Evolutionary conservation across 53 echinoderm and acorn worm species (phyloP), one percentile per base, ranked within the genome.

Genomic region (Paelopatides confundens): DNA sequence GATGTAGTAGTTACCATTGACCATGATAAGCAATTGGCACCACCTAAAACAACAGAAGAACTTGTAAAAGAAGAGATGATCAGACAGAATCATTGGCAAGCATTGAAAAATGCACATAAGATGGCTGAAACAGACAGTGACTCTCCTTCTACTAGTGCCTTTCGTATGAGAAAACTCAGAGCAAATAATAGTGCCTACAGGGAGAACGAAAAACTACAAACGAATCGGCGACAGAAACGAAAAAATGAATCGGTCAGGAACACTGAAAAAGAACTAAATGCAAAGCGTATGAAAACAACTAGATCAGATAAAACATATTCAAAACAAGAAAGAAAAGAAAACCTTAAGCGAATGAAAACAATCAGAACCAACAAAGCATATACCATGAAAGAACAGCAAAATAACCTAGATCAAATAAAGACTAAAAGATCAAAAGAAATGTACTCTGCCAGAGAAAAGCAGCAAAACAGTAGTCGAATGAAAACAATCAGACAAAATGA

Each of bases 41-140:
- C 18, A 70, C 38, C 71, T 24, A 70, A 70, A 70, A 39, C 71
- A 70, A 70, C 71, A 37, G n/a, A 0, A 35, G 38, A 70, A 70
- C 38, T 0, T 36, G 71, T 70, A 2, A 4, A 70, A 37, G 71
- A 18, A 36, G 71, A 70, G 32, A 38, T 70, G 71, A 70, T 17
- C 40, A 38, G 71, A 13, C n/a, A 70, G 26, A 70, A 35, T 36
- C 40, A 36, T 36, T 70, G 71, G 71, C 71, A 70, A 70, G 21
- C 35, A 70, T 24, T n/a, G 18, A 70, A 70, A 70, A 17, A 28
- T 68, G 68, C 32, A 68, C 33, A 68, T 18, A 28, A 10, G 30
- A 18, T 31, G 32, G 48, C 14, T 48, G 48, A 48, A 1, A 48
- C 48, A 0, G 9, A 2, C 9, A 48, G 48, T 14, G 14, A 12